Base-by-base conservation (phyloP, 1,140 invertebrate species). In the Lasaia peninsularis region DNA sequence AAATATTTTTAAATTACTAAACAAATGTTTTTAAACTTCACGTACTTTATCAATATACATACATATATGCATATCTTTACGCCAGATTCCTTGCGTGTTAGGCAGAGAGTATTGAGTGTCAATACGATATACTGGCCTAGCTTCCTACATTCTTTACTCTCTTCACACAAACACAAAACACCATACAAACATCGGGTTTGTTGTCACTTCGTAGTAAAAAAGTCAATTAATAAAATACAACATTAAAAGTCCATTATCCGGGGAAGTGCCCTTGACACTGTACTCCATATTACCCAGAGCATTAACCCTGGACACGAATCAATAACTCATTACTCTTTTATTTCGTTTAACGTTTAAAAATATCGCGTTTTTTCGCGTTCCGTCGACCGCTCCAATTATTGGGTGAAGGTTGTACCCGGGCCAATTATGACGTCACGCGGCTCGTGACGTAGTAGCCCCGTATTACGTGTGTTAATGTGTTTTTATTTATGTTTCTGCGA, bases 261-360 rank as follows among this genome's bases (percentile, higher is more conserved):
- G 44, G 53, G 44, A 56, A 40, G 53, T 65, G 69, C 52, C 74
- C 74, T 77, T 77, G 74, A 77, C 74, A 74, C 63, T 77, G 71
- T 56, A 68, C 58, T 56, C 64, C 65, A 66, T 66, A 70, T 66
- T 74, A 68, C 68, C 73, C 60, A 54, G 67, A 63, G 56, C 71
- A 77, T 70, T 77, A 70, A 74, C 71, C 71, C 73, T 62, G 63
- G 62, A 54, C 52, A 62, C 71, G 73, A 75, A 77, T 77, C 74
- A 77, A 77, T 77, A 77, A 77, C 74, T 77, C 74, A 77, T 77
- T 77, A 77, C 74, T 74, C 74, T 77, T 77, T 77, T 76, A 76
- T 76, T 76, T 76, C 74, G 74, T 69, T 76, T 74, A 72, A 71
- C 71, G 71, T 71, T 74, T 76, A 76, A 76, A 74, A 76, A 76